Conservation (phyloP, 1,140 invertebrate genomes). For the Tetramorium parvispinum region DNA sequence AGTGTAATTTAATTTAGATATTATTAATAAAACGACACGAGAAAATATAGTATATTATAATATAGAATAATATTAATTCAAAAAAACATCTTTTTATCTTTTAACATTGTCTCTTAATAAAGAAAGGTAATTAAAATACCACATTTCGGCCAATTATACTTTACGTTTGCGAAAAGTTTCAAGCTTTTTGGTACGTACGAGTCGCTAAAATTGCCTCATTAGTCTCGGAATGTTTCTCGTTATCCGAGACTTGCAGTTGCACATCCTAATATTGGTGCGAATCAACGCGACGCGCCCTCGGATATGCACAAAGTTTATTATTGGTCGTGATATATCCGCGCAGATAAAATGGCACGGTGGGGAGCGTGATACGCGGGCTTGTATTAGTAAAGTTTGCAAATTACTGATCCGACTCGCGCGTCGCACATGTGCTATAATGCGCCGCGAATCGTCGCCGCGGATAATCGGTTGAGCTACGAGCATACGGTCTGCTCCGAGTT, state of each 20-base stretch:
- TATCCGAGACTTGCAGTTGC: conserved; percentile 22
- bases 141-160: not conserved
- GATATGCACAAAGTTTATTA: conserved; percentile 39
- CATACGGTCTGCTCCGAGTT: not conserved
- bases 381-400: conserved; percentile 51
- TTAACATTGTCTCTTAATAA: too few relatives aligned
- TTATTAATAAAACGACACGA: not conserved
- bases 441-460: not conserved
- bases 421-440: conserved; percentile 5
- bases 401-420: conserved; percentile 22
- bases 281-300: conserved; percentile 5
- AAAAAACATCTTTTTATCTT: not conserved
- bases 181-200: not conserved
- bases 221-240: conserved; percentile 16
- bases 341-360: not conserved
- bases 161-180: not conserved
- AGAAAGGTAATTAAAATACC: not conserved
- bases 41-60: not conserved
- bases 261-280: conserved; percentile 13
- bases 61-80: not conserved
- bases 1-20: not conserved
- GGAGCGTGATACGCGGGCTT: not conserved
- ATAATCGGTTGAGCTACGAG: not conserved
- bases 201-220: not conserved
- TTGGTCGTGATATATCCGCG: conserved; percentile 19